Evolutionary conservation across 1,140 invertebrate species (phyloP).

Genomic region (Chrysopa pallens): DNA sequence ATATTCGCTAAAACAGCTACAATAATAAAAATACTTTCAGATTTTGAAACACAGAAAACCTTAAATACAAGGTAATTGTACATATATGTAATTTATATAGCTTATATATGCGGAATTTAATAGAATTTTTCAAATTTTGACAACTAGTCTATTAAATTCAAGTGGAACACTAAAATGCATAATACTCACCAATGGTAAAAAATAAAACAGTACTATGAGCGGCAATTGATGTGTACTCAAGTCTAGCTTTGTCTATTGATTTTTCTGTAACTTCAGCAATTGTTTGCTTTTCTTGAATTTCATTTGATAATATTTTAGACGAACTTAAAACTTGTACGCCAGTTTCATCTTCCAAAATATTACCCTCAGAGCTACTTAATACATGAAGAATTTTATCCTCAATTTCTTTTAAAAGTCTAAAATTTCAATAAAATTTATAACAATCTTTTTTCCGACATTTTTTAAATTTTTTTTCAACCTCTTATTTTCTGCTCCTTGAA

Average conservation of each 20-base stretch:
- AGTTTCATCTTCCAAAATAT: constrained; percentile 89
- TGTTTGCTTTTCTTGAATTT: constrained; percentile 77
- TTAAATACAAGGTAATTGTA: too few species aligned
- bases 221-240: constrained; percentile 76
- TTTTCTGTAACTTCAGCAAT: constrained; percentile 75
- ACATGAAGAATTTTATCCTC: constrained; percentile 83
- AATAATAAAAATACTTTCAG: constrained; percentile 11
- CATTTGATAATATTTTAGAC: constrained; percentile 75
- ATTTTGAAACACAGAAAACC: constrained; percentile 1
- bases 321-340: constrained; percentile 83
- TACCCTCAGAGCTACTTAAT: constrained; percentile 68
- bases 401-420: constrained; percentile 74
- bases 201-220: constrained; percentile 78
- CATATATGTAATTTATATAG: too few species aligned
- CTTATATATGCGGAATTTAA: too few species aligned
- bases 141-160: background rate
- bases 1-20: constrained; percentile 72
- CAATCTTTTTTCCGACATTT: background rate
- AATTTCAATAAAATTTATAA: constrained; percentile 4
- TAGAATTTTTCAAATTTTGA: too few species aligned
- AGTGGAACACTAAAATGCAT: too few species aligned
- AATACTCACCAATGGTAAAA: constrained; percentile 65
- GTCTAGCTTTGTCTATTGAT: constrained; percentile 57
- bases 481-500: constrained; percentile 82
- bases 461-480: constrained; percentile 17